A percentile compares a stretch with the other conserved stretches of the same genome.
phyloP scores from a whole-genome alignment of 2,113 vertebrate species.

The Hydrochoerus hydrochaeris region DNA sequence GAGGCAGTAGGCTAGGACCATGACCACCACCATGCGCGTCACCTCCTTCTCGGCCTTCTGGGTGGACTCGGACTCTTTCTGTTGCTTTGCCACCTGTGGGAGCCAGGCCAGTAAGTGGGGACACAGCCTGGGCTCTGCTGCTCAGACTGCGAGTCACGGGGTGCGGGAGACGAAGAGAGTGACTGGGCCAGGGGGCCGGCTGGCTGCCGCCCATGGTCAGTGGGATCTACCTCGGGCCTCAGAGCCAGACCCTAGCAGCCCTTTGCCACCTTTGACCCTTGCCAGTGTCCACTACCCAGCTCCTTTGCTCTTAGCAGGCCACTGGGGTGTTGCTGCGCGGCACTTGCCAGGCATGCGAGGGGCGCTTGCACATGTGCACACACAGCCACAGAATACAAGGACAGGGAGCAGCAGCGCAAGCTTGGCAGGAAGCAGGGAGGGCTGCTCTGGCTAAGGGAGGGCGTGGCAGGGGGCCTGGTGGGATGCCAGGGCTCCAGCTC shows the following conservation, averaged over 20 bases:
- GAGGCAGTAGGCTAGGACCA: slow-evolving; percentile 88
- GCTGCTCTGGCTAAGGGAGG: background rate
- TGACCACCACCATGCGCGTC: slow-evolving; percentile 93
- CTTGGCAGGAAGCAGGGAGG: too few relatives aligned
- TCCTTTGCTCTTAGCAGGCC: background rate
- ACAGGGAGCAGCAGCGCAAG: background rate
- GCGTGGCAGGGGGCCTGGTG: background rate
- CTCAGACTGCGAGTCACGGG: background rate
- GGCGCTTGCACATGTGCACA: background rate
- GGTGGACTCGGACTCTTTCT: slow-evolving; percentile 94
- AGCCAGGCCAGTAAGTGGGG: background rate
- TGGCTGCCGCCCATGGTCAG: background rate
- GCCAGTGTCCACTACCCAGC: background rate
- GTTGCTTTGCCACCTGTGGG: slow-evolving; percentile 91
- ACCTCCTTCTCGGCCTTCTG: slow-evolving; percentile 95
- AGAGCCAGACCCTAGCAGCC: background rate
- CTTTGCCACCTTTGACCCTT: background rate
- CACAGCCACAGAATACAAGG: background rate
- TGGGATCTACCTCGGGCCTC: background rate
- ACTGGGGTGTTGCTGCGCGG: background rate
- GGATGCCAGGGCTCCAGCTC: background rate
- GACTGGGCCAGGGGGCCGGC: background rate
- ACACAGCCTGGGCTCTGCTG: background rate
- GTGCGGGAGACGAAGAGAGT: background rate
- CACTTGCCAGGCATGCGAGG: too few relatives aligned